Evolutionary conservation across 2,888 invertebrate species (phyloP), one percentile per base, ranked within the genome.

Genomic region (Acheta domesticus): DNA sequence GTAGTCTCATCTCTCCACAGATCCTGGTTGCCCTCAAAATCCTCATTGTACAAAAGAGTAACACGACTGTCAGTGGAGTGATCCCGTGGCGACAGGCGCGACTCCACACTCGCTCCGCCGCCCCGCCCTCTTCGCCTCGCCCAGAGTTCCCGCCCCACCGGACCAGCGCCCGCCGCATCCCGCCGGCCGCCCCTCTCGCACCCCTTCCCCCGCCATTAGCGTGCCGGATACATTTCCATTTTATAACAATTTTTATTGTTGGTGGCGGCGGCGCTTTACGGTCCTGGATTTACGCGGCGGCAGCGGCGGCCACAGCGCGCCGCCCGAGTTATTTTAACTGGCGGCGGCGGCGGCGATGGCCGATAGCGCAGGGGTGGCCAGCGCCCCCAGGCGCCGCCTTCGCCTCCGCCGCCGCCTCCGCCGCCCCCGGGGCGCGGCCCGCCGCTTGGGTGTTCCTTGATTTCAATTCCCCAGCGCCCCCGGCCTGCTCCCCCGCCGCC

Each of bases 191-290:
- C 62, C 12, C 11, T 8, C 62, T 12, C 12, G 3, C 12, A 12
- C 62, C 5, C 62, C 62, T 11, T 11, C 8, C 12, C 62, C 14
- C 14, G 62, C 62, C 62, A 62, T 62, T 62, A 62, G 62, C 62
- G 62, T 8, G 62, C 62, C n/a, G 62, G 36, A 62, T 62, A 5
- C 62, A 62, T 62, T 62, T 62, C 62, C 62, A 62, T 62, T 62
- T 62, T 62, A 62, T 62, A 62, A 62, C 62, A 62, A 62, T 62
- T 62, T 62, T 62, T 62, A 62, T 62, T 62, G 62, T 62, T 62
- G 62, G 62, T 5, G 62, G 62, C 62, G 62, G 62, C 62, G 62
- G 62, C 62, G n/a, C 62, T 62, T 62, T 62, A 62, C 62, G 14
- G 62, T 1, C 4, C 62, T 62, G 62, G 62, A n/a, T 62, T 62